Percentiles rank a stretch among this genome's conserved stretches.
These are phyloP conservation scores for Protosalanx chinensis DNA, from an alignment of 2,797 vertebrate genomes.

Conservation along the genomic window DNA sequence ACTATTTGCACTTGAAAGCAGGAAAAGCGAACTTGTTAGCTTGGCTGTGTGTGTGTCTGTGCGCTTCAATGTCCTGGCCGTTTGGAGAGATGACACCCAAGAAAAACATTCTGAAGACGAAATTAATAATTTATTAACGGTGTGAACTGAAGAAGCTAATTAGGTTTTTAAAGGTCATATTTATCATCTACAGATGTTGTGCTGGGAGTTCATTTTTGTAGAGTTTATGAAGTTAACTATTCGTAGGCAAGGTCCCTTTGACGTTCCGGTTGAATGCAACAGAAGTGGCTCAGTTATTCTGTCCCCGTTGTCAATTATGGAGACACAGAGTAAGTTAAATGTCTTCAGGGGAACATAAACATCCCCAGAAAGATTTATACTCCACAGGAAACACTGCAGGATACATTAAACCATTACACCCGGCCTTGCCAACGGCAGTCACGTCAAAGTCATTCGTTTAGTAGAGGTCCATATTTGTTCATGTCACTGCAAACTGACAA, in stretches of 20 bases:
- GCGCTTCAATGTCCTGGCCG: background rate
- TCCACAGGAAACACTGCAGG: background rate
- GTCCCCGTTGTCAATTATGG: conserved; percentile 39
- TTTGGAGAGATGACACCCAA: background rate
- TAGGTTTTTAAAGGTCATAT: conserved; percentile 1
- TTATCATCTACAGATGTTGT: background rate
- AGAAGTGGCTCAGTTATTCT: conserved; percentile 31
- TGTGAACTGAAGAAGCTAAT: background rate
- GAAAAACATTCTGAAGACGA: background rate
- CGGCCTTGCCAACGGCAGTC: background rate
- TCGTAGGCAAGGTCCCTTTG: background rate
- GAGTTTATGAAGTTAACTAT: background rate
- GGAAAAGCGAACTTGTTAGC: conserved; percentile 21
- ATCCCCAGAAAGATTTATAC: conserved; percentile 35
- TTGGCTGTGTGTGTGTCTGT: conserved; percentile 2
- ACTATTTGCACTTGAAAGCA: conserved; percentile 35
- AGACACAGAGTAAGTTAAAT: conserved; percentile 42
- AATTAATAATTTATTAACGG: background rate
- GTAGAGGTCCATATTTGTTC: conserved; percentile 24
- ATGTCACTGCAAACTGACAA: conserved; percentile 2
- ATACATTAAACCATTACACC: conserved; percentile 3
- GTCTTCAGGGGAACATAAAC: conserved; percentile 43
- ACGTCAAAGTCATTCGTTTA: background rate
- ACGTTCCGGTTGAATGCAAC: background rate
- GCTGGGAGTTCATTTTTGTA: background rate